A percentile compares a stretch with the other conserved stretches of the same genome.
Evolutionary conservation across 2,888 invertebrate species (phyloP).

Genomic region (Antheraea yamamai): DNA sequence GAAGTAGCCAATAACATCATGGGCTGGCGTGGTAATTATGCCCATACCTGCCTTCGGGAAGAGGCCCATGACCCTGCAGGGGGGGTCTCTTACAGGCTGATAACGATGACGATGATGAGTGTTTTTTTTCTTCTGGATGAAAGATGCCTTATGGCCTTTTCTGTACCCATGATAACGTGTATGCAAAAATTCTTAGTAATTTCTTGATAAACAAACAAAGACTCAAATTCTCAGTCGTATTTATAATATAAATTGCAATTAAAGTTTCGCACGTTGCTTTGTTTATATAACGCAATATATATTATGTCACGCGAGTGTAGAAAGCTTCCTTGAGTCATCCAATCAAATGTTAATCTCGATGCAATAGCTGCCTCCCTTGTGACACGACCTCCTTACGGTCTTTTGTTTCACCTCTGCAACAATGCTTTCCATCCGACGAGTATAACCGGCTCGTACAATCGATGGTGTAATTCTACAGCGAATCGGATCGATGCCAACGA

Average conservation of each 20-base stretch:
- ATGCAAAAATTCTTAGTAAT: too few relatives aligned
- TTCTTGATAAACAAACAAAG: too few relatives aligned
- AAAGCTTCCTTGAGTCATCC: conserved; percentile 11
- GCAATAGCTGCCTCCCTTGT: conserved; percentile 35
- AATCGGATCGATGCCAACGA: conserved; percentile 59
- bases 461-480: conserved; percentile 42
- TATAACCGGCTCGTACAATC: conserved; percentile 41
- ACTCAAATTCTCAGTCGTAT: too few relatives aligned
- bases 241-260: background rate
- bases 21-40: too few relatives aligned
- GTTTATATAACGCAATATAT: background rate
- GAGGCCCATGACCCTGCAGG: too few relatives aligned
- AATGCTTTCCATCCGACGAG: conserved; percentile 58
- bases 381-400: conserved; percentile 48
- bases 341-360: conserved; percentile 25
- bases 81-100: too few relatives aligned
- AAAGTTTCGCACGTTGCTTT: background rate
- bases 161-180: too few relatives aligned
- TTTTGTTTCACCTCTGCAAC: conserved; percentile 54
- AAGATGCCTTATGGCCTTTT: too few relatives aligned
- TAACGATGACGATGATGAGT: too few relatives aligned
- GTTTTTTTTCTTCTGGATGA: too few relatives aligned
- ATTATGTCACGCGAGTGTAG: background rate
- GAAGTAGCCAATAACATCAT: too few relatives aligned
- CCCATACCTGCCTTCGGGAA: too few relatives aligned